phyloP scores from a whole-genome alignment of 2,113 vertebrate genomes.

The Scomber colias region DNA sequence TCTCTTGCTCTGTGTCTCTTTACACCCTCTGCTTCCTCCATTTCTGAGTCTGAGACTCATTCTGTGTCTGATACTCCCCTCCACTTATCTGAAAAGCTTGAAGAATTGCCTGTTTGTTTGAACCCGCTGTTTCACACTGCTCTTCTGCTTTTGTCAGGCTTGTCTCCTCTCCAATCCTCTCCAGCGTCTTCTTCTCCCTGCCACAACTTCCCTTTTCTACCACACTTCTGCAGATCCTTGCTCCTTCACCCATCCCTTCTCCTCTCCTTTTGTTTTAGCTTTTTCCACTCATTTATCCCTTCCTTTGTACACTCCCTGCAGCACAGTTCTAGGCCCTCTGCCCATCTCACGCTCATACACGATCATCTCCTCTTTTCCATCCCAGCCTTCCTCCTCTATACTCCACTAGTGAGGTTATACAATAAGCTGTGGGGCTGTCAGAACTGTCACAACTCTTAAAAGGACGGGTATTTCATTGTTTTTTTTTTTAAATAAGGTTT shows the following conservation, averaged over 20 bases:
- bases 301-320: constrained; percentile 10
- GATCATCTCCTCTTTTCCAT: background rate
- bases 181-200: background rate
- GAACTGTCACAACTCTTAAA: background rate
- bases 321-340: constrained; percentile 3
- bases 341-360: constrained; percentile 17
- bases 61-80: background rate
- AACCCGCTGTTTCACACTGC: constrained; percentile 12
- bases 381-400: background rate
- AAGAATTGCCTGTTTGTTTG: constrained; percentile 21
- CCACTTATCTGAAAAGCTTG: background rate
- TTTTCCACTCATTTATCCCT: constrained; percentile 37
- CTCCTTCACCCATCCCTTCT: constrained; percentile 19
- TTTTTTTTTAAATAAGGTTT: too few species aligned
- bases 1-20: background rate
- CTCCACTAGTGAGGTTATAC: background rate
- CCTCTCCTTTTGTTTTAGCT: background rate
- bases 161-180: constrained; percentile 17
- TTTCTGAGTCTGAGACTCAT: background rate
- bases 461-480: too few species aligned
- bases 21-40: constrained; percentile 1
- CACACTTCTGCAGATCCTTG: constrained; percentile 20
- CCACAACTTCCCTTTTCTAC: constrained; percentile 10
- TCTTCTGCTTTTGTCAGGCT: constrained; percentile 7
- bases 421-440: background rate